phyloP scores from a whole-genome alignment of 2,888 invertebrate genomes.

The Epiblema foenella region DNA sequence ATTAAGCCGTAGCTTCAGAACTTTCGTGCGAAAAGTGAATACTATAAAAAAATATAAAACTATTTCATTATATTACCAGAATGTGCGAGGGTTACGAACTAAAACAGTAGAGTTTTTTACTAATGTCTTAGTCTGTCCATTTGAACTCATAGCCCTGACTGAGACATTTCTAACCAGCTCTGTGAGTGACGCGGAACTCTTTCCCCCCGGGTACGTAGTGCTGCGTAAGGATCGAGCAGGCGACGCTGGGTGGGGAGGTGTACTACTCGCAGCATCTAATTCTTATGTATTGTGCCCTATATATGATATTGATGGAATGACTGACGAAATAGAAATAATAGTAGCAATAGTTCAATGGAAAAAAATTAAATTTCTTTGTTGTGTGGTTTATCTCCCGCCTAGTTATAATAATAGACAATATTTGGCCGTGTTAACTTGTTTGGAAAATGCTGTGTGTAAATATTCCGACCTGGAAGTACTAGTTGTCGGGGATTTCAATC shows the following conservation, averaged over 20 bases:
- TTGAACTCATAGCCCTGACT: not conserved
- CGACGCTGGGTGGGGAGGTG: conserved; percentile 8
- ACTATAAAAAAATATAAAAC: not conserved
- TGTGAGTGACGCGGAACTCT: not conserved
- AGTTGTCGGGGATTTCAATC: conserved; percentile 12
- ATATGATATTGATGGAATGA: not conserved
- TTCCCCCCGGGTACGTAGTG: not conserved
- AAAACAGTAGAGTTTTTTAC: not conserved
- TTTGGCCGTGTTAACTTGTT: conserved; percentile 16
- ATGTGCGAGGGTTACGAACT: not conserved
- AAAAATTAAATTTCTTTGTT: conserved; percentile 17
- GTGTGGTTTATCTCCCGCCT: conserved; percentile 34
- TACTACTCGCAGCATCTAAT: not conserved
- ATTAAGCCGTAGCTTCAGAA: not conserved
- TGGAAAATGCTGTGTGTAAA: conserved; percentile 24
- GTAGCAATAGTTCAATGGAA: not conserved
- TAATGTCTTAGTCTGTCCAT: not conserved
- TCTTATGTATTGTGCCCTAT: not conserved
- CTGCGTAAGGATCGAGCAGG: not conserved
- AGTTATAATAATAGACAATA: conserved; percentile 29
- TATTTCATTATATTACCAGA: not conserved
- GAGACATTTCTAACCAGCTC: not conserved
- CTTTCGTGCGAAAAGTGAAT: conserved; percentile 9
- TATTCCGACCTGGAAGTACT: conserved; percentile 8
- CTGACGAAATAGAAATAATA: conserved; percentile 13